Evolutionary conservation across 2,113 vertebrate species (phyloP), one percentile per base, ranked within the genome.

Genomic region (Mormyrus iriodes): DNA sequence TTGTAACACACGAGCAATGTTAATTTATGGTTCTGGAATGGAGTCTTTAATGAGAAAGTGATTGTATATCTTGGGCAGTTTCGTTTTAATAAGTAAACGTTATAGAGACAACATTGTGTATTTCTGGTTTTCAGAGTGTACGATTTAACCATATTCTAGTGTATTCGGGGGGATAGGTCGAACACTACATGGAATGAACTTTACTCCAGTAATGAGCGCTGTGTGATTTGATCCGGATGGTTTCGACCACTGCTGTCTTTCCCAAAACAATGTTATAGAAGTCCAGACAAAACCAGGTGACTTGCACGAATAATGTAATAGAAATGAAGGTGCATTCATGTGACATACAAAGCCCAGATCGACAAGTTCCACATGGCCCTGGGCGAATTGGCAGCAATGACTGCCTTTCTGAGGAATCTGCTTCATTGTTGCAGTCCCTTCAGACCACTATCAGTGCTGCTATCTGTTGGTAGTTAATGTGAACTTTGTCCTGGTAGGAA

Each of bases 381-480:
- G 44, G 42, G 39, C 0, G 0, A 10, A 44, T 19, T 83, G 19
- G 5, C 15, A 39, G 79, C 39, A 46, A 17, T 46, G 39, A 83
- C 39, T 83, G 44, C 42, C 42, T 83, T 44, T 42, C 39, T 24
- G 9, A 19, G 39, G 21, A 83, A 65, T 65, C 61, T 61, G 17
- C 24, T 83, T 46, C 19, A 21, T 39, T n/a, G 44, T 83, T 2
- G 3, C 12, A 48, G 79, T 48, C 79, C 79, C 44, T 84, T 48
- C 44, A 48, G 19, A 44, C 19, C 82, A 61, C 12, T 87, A 44
- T 65, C 35, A 44, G 53, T 65, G 55, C 55, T 61, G 53, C 46
- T 87, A 87, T 87, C 86, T 87, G 39, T 53, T 55, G 86, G 19
- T 87, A 53, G 86, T 65, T 87, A 24, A 46, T 46, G 39, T 87